Evolutionary conservation across 2,797 vertebrate species (phyloP), one percentile per base, ranked within the genome.

Genomic region (Sebastes jordani): DNA sequence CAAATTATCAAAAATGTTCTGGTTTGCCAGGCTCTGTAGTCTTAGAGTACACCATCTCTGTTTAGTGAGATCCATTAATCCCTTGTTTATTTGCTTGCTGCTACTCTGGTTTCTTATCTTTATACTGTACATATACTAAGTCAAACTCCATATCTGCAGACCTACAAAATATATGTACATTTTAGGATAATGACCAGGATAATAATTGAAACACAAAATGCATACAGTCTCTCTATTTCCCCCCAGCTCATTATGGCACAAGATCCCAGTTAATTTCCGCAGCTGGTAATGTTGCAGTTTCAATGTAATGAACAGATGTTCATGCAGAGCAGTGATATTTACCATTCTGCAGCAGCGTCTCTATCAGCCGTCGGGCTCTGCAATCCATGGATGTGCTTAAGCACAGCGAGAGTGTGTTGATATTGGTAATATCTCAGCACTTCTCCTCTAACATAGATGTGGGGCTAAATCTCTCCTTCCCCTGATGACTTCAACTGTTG

Each of bases 281-380:
- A 81, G 83, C 80, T 88, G 77, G 68, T 86, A 84, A 90, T 82
- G 71, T 85, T 75, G 78, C 81, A 76, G 63, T 82, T 84, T 84
- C 8, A 71, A 42, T 85, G 76, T 82, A 84, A 88, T 89, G 85
- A 93, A 88, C 91, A 94, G 92, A 94, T 93, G 90, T 90, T 92
- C 73, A 89, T 83, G 85, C 82, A 82, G 84, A 71, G 77, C 71
- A 32, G 32, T 66, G 58, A 87, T 87, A 89, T 93, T 92, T 90
- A 84, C 84, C 71, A 83, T 86, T 89, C 77, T 68, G 69, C 74
- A 54, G 80, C 74, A 80, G 74, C 11, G 20, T 74, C 81, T 84
- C 59, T 78, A 74, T 84, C 71, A 79, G 77, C 88, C 63, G 55
- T 49, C n/a, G 73, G 84, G 76, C 79, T 83, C 75, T 74, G 81